Evolutionary conservation across 2,113 vertebrate genomes (phyloP).

Genomic region (Miniopterus natalensis): DNA sequence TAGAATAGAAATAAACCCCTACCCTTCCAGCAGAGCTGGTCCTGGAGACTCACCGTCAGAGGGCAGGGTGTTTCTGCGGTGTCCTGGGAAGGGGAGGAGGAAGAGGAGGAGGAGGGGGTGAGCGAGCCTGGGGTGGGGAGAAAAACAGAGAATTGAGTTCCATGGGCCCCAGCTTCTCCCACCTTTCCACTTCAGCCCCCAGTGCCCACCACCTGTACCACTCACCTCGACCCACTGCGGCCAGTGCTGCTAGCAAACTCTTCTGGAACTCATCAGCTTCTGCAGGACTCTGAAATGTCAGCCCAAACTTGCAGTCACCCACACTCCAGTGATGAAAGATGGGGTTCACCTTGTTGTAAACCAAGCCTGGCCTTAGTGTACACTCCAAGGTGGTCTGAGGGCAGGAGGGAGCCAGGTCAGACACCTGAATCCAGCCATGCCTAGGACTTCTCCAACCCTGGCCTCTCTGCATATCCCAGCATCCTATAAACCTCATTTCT

Average conservation of each 20-base stretch:
- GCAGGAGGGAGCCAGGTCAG: constrained; percentile 54
- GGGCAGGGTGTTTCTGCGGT: constrained; percentile 77
- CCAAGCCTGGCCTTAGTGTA: constrained; percentile 91
- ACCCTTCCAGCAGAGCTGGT: constrained; percentile 14
- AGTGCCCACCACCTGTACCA: fast-evolving
- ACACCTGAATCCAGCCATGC: not conserved
- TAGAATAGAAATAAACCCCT: not conserved
- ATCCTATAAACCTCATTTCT: not conserved
- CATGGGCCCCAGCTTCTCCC: not conserved
- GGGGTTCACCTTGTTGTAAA: constrained; percentile 97
- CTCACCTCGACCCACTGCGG: constrained; percentile 92
- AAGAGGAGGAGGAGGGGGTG: constrained; percentile 81
- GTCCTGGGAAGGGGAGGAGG: constrained; percentile 82
- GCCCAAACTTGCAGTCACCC: constrained; percentile 94
- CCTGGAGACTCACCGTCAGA: constrained; percentile 84
- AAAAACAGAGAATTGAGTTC: constrained; percentile 63
- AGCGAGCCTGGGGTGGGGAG: constrained; percentile 73
- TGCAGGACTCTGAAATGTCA: constrained; percentile 95
- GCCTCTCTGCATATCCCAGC: not conserved
- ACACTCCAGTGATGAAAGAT: constrained; percentile 97
- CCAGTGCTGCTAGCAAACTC: constrained; percentile 92
- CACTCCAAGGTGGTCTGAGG: constrained; percentile 94
- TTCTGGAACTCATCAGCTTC: constrained; percentile 95
- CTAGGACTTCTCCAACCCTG: constrained; percentile 59
- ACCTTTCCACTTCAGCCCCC: not conserved